A percentile compares a stretch with the other conserved stretches of the same genome.
These are phyloP conservation scores for Rhynchopsitta pachyrhyncha DNA, from an alignment of 2,113 vertebrate genomes.

Conservation along the genomic window DNA sequence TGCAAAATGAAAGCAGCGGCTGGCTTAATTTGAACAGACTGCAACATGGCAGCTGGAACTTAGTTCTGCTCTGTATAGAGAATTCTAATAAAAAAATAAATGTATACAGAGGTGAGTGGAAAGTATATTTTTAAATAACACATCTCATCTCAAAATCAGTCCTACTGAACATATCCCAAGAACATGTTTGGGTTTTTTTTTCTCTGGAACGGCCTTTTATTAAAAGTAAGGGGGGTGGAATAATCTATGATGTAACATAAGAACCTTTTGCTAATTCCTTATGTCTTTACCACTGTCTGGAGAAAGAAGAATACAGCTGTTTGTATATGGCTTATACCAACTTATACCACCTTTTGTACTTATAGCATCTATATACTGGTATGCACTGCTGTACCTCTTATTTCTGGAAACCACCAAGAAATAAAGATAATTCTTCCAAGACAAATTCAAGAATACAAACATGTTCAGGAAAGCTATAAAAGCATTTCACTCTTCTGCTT, in stretches of 20 bases:
- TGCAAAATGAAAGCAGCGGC: not conserved
- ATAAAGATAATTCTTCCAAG: not conserved
- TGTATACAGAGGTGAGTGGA: not conserved
- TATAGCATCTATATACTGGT: not conserved
- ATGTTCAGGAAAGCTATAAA: not conserved
- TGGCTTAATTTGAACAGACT: not conserved
- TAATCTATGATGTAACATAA: not conserved
- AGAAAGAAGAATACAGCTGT: not conserved
- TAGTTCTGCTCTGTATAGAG: not conserved
- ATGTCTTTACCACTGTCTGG: not conserved
- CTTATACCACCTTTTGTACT: not conserved
- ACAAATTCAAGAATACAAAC: not conserved
- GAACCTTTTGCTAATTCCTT: not conserved
- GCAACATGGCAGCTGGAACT: constrained; percentile 12
- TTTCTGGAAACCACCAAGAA: not conserved
- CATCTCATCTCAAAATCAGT: not conserved
- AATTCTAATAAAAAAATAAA: not conserved
- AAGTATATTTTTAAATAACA: not conserved
- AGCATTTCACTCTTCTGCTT: not conserved
- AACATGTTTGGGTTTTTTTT: fast-evolving
- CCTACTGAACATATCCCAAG: fast-evolving
- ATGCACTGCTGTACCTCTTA: not conserved
- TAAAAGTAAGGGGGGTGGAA: not conserved
- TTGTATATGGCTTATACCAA: not conserved
- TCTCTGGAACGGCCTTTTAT: not conserved